These are phyloP conservation scores for Arenicola marina DNA, from an alignment of 2,888 invertebrate species.

Conservation along the genomic window DNA sequence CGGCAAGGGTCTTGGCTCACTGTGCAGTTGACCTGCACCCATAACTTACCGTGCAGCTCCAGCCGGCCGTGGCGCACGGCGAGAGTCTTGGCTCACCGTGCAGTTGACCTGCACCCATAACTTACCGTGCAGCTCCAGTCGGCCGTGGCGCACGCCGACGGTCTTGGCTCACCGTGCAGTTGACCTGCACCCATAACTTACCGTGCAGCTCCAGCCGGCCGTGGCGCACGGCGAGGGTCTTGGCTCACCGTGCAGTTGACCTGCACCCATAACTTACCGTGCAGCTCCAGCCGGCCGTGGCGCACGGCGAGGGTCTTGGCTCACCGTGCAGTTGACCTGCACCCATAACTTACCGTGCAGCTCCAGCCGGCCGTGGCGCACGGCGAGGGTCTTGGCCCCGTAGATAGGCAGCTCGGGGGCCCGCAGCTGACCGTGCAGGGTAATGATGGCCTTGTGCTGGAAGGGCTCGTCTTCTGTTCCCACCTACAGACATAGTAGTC, in stretches of 20 bases:
- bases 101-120: no score
- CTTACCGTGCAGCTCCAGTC: no score
- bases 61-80: conserved; percentile 54
- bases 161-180: no score
- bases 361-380: conserved; percentile 53
- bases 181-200: conserved; percentile 12
- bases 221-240: conserved; percentile 51
- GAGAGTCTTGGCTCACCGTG: conserved; percentile 53
- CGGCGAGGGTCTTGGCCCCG: conserved; percentile 53
- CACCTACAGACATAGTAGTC: conserved; percentile 36
- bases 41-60: conserved; percentile 48
- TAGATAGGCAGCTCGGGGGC: conserved; percentile 53
- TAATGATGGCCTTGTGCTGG: conserved; percentile 48
- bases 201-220: conserved; percentile 56
- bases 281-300: conserved; percentile 52
- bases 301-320: conserved; percentile 54
- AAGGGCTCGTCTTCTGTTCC: conserved; percentile 51
- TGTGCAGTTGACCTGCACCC: not conserved
- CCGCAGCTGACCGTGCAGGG: conserved; percentile 47
- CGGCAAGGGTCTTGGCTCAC: no score
- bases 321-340: no score
- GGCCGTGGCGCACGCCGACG: no score
- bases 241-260: no score
- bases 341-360: conserved; percentile 43
- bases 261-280: conserved; percentile 37